phyloP scores from a whole-genome alignment of 2,888 invertebrate genomes.

The Luffia ferchaultella region DNA sequence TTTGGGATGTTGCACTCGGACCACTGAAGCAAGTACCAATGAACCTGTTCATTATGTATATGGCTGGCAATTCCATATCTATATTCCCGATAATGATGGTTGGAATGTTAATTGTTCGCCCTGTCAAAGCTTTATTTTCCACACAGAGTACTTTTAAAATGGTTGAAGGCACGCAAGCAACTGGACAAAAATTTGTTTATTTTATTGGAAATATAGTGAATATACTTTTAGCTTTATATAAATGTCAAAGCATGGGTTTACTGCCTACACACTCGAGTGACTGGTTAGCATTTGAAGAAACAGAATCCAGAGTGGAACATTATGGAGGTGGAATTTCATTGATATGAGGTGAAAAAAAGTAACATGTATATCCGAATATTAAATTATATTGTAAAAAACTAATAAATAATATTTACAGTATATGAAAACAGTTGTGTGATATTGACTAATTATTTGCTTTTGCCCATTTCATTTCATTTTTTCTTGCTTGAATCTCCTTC shows the following conservation, averaged over 20 bases:
- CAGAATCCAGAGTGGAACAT: conserved; percentile 84
- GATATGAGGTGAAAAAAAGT: conserved; percentile 36
- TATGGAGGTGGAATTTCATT: conserved; percentile 83
- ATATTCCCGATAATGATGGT: conserved; percentile 99
- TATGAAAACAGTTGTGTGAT: too few species aligned
- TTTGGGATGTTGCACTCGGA: conserved; percentile 96
- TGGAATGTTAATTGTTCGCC: conserved; percentile 97
- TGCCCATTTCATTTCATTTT: conserved; percentile 15
- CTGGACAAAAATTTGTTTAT: conserved; percentile 92
- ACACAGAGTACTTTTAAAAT: conserved; percentile 91
- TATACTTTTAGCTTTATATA: conserved; percentile 91
- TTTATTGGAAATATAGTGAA: conserved; percentile 93
- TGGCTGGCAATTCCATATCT: conserved; percentile 99
- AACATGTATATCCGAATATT: conserved; percentile 21
- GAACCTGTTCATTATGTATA: conserved; percentile 99
- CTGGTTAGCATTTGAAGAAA: conserved; percentile 97
- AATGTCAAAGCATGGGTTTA: conserved; percentile 97
- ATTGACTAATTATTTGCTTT: conserved; percentile 17
- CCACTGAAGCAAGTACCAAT: conserved; percentile 97
- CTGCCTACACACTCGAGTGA: conserved; percentile 97
- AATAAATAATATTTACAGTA: conserved; percentile 6
- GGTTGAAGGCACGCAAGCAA: conserved; percentile 91
- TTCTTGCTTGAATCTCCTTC: conserved; percentile 25
- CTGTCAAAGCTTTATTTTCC: conserved; percentile 93
- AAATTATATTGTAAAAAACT: conserved; percentile 19